Evolutionary conservation across 2,113 vertebrate species (phyloP).

Genomic region (Acanthisitta chloris): DNA sequence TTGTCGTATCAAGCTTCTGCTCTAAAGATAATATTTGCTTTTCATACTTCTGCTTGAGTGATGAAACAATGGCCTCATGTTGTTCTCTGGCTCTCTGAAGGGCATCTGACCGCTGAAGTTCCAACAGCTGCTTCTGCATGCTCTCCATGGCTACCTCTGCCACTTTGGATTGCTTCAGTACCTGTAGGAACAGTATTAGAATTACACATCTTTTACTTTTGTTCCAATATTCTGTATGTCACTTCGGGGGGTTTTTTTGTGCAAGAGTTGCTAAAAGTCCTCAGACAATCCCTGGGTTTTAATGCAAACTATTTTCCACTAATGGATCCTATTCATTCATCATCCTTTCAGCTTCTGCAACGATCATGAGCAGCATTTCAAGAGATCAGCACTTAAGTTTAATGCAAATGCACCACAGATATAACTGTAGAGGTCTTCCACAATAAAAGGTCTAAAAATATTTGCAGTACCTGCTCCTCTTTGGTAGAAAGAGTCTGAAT

Average conservation of each 20-base stretch:
- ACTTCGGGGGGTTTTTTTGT: not conserved
- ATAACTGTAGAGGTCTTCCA: not conserved
- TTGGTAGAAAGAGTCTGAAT: constrained; percentile 79
- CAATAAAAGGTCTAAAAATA: not conserved
- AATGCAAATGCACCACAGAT: not conserved
- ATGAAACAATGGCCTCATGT: constrained; percentile 79
- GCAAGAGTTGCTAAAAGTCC: not conserved
- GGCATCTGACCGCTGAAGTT: constrained; percentile 86
- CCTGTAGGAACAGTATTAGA: constrained; percentile 64
- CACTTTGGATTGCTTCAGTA: constrained; percentile 81
- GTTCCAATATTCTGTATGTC: not conserved
- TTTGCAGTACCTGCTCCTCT: constrained; percentile 82
- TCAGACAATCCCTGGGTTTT: not conserved
- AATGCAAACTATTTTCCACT: not conserved
- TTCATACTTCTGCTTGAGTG: constrained; percentile 86
- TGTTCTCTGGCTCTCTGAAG: constrained; percentile 86
- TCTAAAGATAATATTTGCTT: constrained; percentile 77
- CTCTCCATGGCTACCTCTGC: constrained; percentile 89
- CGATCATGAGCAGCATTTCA: not conserved
- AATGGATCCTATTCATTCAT: not conserved
- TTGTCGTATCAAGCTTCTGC: constrained; percentile 79
- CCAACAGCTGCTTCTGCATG: constrained; percentile 89
- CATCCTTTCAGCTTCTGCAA: not conserved
- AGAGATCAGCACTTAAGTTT: not conserved
- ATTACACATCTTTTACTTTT: not conserved